A percentile compares a stretch with the other conserved stretches of the same genome.
Evolutionary conservation across 2,113 vertebrate species (phyloP).

Genomic region (Zosterops pallidus): DNA sequence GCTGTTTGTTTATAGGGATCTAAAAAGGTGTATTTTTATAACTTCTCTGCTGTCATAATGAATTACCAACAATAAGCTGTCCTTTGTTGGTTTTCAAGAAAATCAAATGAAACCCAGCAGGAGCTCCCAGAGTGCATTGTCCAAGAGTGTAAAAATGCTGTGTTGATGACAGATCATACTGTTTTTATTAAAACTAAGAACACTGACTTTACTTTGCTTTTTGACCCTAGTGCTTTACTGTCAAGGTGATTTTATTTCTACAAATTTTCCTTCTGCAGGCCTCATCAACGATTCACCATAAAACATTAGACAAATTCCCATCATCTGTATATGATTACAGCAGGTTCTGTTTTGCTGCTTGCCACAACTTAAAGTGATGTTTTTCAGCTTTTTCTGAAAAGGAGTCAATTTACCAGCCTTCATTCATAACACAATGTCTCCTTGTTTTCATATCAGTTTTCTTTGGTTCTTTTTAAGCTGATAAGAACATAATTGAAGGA

Average conservation of each 20-base stretch:
- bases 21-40: constrained; percentile 76
- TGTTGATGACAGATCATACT: constrained; percentile 89
- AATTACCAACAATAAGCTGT: constrained; percentile 82
- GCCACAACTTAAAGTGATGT: constrained; percentile 49
- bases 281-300: constrained; percentile 80
- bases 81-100: constrained; percentile 81
- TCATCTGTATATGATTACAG: constrained; percentile 91
- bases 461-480: constrained; percentile 59
- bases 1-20: constrained; percentile 74
- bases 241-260: constrained; percentile 92
- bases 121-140: constrained; percentile 83
- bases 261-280: constrained; percentile 87
- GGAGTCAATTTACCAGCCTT: constrained; percentile 66
- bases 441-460: constrained; percentile 60
- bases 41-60: constrained; percentile 84
- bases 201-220: constrained; percentile 85
- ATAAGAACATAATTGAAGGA: constrained; percentile 45
- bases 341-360: constrained; percentile 72
- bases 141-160: constrained; percentile 82
- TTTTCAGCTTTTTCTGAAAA: constrained; percentile 71
- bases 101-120: constrained; percentile 90
- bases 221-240: constrained; percentile 87
- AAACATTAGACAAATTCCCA: constrained; percentile 83
- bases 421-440: constrained; percentile 55
- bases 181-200: constrained; percentile 92